Conservation (phyloP, 2,113 vertebrate genomes). For the Mellivora capensis region DNA sequence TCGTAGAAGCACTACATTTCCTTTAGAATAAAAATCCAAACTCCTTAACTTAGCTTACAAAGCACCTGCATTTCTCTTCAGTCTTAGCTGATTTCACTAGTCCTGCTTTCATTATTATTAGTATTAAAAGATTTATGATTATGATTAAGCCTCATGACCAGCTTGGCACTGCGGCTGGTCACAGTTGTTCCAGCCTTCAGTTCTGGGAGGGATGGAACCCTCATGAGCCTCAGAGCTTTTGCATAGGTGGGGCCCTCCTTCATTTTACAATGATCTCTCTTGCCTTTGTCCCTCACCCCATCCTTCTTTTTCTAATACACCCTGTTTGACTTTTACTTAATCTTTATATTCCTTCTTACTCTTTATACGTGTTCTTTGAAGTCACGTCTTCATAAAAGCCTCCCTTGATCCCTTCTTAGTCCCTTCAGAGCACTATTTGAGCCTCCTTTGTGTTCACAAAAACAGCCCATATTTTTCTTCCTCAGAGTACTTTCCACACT, state of each 20-base stretch:
- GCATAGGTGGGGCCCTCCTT: neutral
- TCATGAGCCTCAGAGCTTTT: neutral
- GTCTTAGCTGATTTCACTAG: neutral
- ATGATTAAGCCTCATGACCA: neutral
- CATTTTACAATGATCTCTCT: neutral
- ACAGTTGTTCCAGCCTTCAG: neutral
- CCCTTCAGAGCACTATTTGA: neutral
- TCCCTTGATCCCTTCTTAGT: neutral
- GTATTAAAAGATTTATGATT: neutral
- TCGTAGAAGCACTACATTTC: neutral
- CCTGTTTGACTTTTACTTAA: neutral
- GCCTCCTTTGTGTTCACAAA: neutral
- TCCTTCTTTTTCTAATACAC: neutral
- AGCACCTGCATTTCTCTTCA: neutral
- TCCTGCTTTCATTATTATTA: neutral
- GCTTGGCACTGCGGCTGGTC: neutral
- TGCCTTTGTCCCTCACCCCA: too few species aligned
- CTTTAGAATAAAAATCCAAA: slow-evolving; percentile 7
- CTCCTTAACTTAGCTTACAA: neutral
- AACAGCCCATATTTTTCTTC: neutral
- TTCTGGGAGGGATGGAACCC: neutral
- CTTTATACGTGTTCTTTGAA: neutral
- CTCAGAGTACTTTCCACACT: neutral
- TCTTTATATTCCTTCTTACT: neutral
- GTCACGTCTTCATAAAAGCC: neutral